Evolutionary conservation across 2,113 vertebrate genomes (phyloP).

Genomic region (Patagioenas fasciata): DNA sequence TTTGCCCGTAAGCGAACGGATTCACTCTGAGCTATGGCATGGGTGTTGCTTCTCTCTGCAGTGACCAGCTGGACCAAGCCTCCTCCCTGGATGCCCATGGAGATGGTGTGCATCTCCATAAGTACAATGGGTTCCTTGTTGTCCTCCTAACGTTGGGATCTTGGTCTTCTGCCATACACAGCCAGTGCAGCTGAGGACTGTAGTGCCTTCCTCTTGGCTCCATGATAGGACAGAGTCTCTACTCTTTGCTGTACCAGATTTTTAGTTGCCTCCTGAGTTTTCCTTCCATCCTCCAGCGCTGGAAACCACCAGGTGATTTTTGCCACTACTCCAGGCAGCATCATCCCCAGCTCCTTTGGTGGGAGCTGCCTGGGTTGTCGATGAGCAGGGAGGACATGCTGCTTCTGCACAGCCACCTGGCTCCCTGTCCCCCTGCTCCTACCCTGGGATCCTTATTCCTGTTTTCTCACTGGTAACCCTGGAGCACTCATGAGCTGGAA

Average conservation of each 20-base stretch:
- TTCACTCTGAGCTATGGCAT: constrained; percentile 70
- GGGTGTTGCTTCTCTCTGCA: neutral
- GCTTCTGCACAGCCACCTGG: accelerated
- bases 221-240: neutral
- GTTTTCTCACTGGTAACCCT: neutral
- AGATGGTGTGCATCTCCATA: neutral
- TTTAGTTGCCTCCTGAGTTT: neutral
- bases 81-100: neutral
- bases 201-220: neutral
- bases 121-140: neutral
- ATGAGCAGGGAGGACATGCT: neutral
- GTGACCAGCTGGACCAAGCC: neutral
- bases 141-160: neutral
- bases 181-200: neutral
- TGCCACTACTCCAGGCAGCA: neutral
- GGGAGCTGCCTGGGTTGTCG: neutral
- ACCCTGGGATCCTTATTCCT: neutral
- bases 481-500: neutral
- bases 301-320: neutral
- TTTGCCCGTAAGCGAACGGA: constrained; percentile 83
- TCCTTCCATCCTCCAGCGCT: neutral
- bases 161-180: neutral
- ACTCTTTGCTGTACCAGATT: neutral
- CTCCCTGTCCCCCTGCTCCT: neutral
- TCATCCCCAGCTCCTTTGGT: neutral